phyloP scores from a whole-genome alignment of 2,113 vertebrate species.

The Pygoscelis antarcticus region DNA sequence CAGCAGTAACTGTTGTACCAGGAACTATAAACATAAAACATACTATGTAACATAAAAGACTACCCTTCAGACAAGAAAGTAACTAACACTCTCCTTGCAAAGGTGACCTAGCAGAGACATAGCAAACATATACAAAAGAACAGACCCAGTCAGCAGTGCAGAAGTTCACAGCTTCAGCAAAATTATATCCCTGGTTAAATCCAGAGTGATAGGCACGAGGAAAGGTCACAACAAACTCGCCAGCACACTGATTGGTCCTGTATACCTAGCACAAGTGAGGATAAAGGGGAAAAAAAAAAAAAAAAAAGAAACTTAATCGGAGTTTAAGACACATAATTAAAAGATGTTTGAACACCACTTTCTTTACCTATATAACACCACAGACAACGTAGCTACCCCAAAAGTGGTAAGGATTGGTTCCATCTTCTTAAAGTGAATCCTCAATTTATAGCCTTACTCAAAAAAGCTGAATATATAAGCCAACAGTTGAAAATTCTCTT shows the following conservation, averaged over 20 bases:
- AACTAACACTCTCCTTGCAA: neutral
- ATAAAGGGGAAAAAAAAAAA: neutral
- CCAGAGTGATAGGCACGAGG: conserved; percentile 98
- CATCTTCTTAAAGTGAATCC: neutral
- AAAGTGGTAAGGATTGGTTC: neutral
- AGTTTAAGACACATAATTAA: neutral
- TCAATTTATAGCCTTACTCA: neutral
- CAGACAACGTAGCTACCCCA: neutral
- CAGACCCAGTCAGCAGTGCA: conserved; percentile 98
- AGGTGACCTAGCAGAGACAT: conserved; percentile 13
- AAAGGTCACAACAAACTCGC: conserved; percentile 98
- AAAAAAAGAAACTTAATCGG: neutral
- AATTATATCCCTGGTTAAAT: conserved; percentile 99
- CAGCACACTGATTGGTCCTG: conserved; percentile 97
- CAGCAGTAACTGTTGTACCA: neutral
- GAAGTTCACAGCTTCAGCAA: conserved; percentile 98
- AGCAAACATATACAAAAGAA: conserved; percentile 56
- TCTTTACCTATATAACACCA: neutral
- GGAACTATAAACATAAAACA: neutral
- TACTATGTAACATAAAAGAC: neutral
- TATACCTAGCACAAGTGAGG: conserved; percentile 82
- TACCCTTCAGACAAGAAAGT: neutral
- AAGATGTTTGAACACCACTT: neutral
- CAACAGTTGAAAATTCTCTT: neutral
- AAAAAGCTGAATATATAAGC: neutral